Evolutionary conservation across 2,888 invertebrate species (phyloP), one percentile per base, ranked within the genome.

Genomic region (Cheilosia impressa): DNA sequence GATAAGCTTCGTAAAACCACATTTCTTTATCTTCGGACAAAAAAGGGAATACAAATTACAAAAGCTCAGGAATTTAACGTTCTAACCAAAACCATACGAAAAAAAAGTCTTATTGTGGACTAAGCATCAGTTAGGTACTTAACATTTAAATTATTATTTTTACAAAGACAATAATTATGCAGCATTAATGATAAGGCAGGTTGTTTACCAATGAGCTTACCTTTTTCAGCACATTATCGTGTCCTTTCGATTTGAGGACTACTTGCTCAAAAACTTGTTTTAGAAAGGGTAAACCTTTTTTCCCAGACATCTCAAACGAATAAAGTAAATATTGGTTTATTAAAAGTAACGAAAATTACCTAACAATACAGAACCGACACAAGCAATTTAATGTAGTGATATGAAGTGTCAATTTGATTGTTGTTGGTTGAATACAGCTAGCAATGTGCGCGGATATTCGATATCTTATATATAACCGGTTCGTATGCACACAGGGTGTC

Each of bases 181-280:
- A 3, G 10, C 13, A 1, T 4, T 13, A 13, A 38, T 13, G 2
- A 31, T 31, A 27, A 22, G 22, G 22, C 5, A 27, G 27, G 5
- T 27, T 27, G 27, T 38, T 13, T 3, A 0, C 34, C 34, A 38
- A 4, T 38, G 10, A 10, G 76, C 89, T 89, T 87, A 94, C 94
- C 88, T 93, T 93, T 87, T 92, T 92, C 84, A 94, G 88, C 43
- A 92, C 91, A 41, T 89, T 90, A 52, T 93, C 93, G 83, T 93
- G 93, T 9, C 92, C 92, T 2, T 92, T 91, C 0, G 91, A 84
- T 45, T 91, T 91, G 1, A 17, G 17, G 5, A 89, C 55, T 1
- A 91, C 79, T 76, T 68, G 89, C 7, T 92, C 90, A 1, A 92
- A 88, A 7, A 93, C 17, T 43, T 88, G 75, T 89, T 92, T 93